These are phyloP conservation scores for Tyrophagus putrescentiae DNA, from an alignment of 1,140 invertebrate genomes.

Conservation along the genomic window DNA sequence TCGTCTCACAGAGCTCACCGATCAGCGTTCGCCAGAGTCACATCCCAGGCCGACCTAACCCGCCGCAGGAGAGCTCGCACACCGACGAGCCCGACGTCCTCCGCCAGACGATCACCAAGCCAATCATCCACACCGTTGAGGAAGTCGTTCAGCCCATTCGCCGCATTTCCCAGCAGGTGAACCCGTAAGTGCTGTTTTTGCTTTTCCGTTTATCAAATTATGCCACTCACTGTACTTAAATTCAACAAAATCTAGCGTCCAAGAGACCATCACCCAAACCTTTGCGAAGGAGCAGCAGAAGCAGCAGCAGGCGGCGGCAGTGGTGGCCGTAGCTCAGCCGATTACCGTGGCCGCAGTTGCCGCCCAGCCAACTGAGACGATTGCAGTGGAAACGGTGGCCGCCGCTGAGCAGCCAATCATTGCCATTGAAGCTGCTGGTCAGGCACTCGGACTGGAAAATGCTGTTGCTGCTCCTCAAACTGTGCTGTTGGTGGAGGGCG, in stretches of 20 bases:
- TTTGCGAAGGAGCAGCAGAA: slow-evolving; percentile 13
- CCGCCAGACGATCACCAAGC: slow-evolving; percentile 16
- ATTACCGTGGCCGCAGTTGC: background rate
- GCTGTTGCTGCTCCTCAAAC: no score
- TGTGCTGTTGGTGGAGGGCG: no score
- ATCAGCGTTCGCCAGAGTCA: slow-evolving; percentile 16
- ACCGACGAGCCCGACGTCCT: slow-evolving; percentile 17
- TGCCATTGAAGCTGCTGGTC: no score
- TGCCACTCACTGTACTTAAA: no score
- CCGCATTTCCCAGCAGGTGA: slow-evolving; percentile 17
- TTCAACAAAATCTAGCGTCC: no score
- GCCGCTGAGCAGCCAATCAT: background rate
- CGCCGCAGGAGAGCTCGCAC: background rate
- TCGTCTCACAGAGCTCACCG: slow-evolving; percentile 18
- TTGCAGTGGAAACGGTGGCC: slow-evolving; percentile 1
- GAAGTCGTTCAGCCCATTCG: slow-evolving; percentile 20
- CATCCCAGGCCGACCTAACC: slow-evolving; percentile 15
- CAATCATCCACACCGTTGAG: slow-evolving; percentile 15
- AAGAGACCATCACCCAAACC: slow-evolving; percentile 8
- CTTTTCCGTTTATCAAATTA: no score
- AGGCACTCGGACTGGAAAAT: no score
- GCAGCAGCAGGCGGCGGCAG: no score
- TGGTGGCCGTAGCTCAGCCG: slow-evolving; percentile 1
- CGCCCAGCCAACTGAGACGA: slow-evolving; percentile 1
- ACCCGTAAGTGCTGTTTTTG: no score